Percentiles rank a stretch among this genome's conserved stretches.
Evolutionary conservation across 2,113 vertebrate genomes (phyloP).

Genomic region (Athene cunicularia): DNA sequence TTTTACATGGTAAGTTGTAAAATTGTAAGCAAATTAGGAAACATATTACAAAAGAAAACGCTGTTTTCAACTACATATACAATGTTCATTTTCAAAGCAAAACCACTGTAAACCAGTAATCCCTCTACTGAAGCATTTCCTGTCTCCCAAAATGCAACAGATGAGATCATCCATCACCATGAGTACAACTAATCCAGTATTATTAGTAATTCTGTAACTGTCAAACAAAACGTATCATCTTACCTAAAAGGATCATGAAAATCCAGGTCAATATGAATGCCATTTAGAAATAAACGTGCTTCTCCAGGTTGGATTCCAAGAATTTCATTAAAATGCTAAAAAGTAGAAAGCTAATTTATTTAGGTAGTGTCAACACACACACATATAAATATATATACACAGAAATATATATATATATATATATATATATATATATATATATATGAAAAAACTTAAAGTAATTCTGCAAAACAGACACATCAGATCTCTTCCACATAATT

Average conservation of each 20-base stretch:
- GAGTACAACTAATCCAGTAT: not conserved
- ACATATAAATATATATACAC: not conserved
- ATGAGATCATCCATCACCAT: not conserved
- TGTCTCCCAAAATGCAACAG: not conserved
- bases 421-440: not conserved
- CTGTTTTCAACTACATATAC: not conserved
- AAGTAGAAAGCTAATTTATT: conserved; percentile 36
- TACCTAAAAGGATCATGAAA: conserved; percentile 92
- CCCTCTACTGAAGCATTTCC: not conserved
- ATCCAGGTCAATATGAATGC: conserved; percentile 87
- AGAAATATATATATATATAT: not conserved
- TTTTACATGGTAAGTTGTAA: not conserved
- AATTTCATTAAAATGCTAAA: conserved; percentile 82
- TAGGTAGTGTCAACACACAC: not conserved
- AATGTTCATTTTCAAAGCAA: not conserved
- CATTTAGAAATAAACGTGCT: conserved; percentile 89
- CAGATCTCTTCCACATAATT: not conserved
- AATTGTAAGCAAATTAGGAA: not conserved
- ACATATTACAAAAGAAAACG: not conserved
- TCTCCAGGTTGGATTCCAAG: conserved; percentile 90
- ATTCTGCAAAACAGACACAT: not conserved
- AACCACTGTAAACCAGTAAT: not conserved
- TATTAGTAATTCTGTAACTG: not conserved
- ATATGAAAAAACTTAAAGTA: not conserved
- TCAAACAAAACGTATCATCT: not conserved